Evolutionary conservation across 2,888 invertebrate species (phyloP).

Genomic region (Cataglyphis albicans): DNA sequence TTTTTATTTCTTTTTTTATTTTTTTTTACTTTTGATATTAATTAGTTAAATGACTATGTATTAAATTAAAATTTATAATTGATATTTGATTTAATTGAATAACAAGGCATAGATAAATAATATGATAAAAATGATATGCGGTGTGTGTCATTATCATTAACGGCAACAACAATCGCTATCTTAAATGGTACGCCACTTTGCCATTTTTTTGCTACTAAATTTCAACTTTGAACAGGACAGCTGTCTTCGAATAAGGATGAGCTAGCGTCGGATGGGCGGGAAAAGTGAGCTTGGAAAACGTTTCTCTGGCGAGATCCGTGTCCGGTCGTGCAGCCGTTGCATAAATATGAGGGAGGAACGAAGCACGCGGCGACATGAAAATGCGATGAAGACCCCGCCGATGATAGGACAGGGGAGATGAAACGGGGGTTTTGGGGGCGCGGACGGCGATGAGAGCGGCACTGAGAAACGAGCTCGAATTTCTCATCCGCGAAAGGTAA

Average conservation of each 20-base stretch:
- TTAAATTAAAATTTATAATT: background rate
- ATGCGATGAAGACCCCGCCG: conserved; percentile 76
- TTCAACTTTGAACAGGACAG: conserved; percentile 66
- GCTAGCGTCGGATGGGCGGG: conserved; percentile 42
- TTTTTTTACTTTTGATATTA: background rate
- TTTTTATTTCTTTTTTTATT: background rate
- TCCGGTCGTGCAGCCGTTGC: conserved; percentile 76
- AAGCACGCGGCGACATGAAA: conserved; percentile 76
- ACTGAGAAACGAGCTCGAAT: conserved; percentile 53
- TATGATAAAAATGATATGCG: background rate
- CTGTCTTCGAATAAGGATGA: conserved; percentile 64
- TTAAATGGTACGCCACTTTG: conserved; percentile 46
- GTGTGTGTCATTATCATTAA: background rate
- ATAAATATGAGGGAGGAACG: conserved; percentile 77
- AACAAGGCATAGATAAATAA: background rate
- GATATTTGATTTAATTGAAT: background rate
- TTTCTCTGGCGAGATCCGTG: conserved; percentile 74
- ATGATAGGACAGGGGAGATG: conserved; percentile 66
- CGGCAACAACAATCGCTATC: background rate
- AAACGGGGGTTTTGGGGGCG: conserved; percentile 17
- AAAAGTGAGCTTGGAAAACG: conserved; percentile 72
- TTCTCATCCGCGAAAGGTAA: conserved; percentile 58
- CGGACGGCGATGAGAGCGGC: conserved; percentile 13
- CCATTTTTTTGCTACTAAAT: conserved; percentile 65
- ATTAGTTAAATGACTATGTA: background rate